These are phyloP conservation scores for Melinopterus prodromus DNA, from an alignment of 2,888 invertebrate genomes.

Conservation along the genomic window DNA sequence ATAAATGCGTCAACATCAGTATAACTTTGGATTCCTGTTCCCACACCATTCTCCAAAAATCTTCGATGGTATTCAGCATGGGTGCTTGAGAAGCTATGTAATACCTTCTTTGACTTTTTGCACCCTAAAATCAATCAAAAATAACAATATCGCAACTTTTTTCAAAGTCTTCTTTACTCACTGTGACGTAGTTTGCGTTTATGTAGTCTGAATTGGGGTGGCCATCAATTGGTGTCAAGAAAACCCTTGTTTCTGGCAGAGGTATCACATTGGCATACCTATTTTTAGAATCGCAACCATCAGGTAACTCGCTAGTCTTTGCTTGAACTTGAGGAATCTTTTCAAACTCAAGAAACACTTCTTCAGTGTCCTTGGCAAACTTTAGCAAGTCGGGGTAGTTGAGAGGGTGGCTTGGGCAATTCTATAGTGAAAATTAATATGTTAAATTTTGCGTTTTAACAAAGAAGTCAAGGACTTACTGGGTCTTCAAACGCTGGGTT, in stretches of 20 bases:
- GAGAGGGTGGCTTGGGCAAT: constrained; percentile 76
- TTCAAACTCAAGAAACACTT: constrained; percentile 82
- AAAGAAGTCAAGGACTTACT: constrained; percentile 61
- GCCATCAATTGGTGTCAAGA: constrained; percentile 73
- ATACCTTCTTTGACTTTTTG: constrained; percentile 81
- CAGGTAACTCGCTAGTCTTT: constrained; percentile 82
- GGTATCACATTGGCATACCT: constrained; percentile 95
- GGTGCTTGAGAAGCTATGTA: constrained; percentile 96
- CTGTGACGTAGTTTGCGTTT: constrained; percentile 92
- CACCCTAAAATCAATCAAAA: constrained; percentile 70
- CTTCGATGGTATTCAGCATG: constrained; percentile 80
- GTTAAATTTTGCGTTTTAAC: neutral
- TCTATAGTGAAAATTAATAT: constrained; percentile 54
- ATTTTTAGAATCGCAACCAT: constrained; percentile 90
- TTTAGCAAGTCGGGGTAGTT: constrained; percentile 81
- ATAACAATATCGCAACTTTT: neutral
- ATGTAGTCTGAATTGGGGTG: constrained; percentile 89
- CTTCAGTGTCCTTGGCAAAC: constrained; percentile 74
- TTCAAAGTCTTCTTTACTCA: constrained; percentile 61
- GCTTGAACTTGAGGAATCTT: constrained; percentile 83
- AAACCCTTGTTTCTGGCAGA: constrained; percentile 88
- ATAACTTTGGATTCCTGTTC: constrained; percentile 90
- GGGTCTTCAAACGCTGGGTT: constrained; percentile 93
- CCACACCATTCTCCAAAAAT: constrained; percentile 98
- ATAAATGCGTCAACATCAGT: constrained; percentile 89